phyloP scores from a whole-genome alignment of 2,797 vertebrate species.

The Ispidina picta region DNA sequence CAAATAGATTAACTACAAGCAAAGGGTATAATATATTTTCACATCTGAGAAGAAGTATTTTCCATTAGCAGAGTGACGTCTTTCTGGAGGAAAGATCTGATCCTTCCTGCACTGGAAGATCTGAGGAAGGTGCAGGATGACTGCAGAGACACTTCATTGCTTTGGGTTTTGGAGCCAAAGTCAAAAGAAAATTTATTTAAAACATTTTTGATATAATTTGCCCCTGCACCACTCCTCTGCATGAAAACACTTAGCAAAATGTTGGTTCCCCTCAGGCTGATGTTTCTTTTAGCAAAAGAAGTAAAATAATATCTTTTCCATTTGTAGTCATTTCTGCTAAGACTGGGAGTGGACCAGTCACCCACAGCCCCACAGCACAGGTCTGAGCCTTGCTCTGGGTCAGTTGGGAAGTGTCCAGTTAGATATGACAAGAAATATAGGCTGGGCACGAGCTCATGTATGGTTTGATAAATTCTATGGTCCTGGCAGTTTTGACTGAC shows the following conservation, averaged over 20 bases:
- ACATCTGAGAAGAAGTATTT: neutral
- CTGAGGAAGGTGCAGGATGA: neutral
- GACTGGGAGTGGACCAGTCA: neutral
- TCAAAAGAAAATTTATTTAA: neutral
- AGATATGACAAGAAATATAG: neutral
- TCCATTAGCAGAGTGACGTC: neutral
- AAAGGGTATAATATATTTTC: conserved; percentile 52
- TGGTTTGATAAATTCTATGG: neutral
- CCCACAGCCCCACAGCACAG: neutral
- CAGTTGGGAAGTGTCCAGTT: neutral
- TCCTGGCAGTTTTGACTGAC: neutral
- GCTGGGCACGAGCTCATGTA: neutral
- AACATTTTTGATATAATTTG: neutral
- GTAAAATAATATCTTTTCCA: neutral
- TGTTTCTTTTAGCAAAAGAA: neutral
- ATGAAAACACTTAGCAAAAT: neutral
- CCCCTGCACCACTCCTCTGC: neutral
- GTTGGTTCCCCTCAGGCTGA: neutral
- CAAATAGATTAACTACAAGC: conserved; percentile 15
- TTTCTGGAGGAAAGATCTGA: neutral
- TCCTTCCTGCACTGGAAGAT: neutral
- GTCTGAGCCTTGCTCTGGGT: neutral
- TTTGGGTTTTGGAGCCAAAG: neutral
- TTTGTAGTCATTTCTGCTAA: neutral
- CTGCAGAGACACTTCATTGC: neutral